A percentile compares a stretch with the other conserved stretches of the same genome.
These are phyloP conservation scores for Psilopsiagon aurifrons DNA, from an alignment of 2,113 vertebrate genomes.

Conservation along the genomic window DNA sequence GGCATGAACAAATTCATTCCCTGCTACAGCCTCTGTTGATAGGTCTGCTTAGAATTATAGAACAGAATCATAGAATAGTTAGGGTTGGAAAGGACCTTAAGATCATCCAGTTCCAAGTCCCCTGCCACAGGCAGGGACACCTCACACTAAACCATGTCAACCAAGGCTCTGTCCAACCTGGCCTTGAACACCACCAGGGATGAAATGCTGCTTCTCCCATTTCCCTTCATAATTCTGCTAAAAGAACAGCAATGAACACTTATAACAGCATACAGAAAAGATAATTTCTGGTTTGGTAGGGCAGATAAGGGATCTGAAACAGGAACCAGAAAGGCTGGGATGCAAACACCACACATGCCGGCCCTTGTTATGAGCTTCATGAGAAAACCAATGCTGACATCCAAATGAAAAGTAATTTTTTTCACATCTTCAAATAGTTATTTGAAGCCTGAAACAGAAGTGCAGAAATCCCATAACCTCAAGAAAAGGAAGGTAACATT, in stretches of 20 bases:
- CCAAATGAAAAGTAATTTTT: background rate
- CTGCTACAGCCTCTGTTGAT: background rate
- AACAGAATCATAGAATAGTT: too few species aligned
- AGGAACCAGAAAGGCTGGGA: background rate
- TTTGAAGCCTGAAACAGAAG: background rate
- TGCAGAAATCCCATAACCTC: background rate
- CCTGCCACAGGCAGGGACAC: too few species aligned
- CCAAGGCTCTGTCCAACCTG: too few species aligned
- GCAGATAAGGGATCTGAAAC: background rate
- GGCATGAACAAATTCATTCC: background rate
- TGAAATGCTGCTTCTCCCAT: background rate
- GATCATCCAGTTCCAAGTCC: too few species aligned
- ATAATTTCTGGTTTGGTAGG: background rate
- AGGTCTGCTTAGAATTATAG: background rate
- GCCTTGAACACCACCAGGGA: too few species aligned
- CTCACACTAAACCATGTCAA: too few species aligned
- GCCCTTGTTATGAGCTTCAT: background rate
- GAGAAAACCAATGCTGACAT: background rate
- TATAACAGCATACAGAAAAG: background rate
- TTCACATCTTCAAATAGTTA: background rate
- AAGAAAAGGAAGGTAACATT: background rate
- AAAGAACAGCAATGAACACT: background rate
- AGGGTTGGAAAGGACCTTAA: too few species aligned
- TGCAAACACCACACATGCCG: background rate
- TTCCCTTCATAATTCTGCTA: background rate